These are phyloP conservation scores for mouse (Mus musculus) DNA, from an alignment of 2,113 vertebrate species.

Conservation along the genomic window GRCm39 chr4:116246501-116247000, in stretches of 20 bases:
- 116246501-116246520: background rate
- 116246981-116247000: slow-evolving; percentile 55
- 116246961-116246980: slow-evolving; percentile 75
- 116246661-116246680: slow-evolving; percentile 85
- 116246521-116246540: slow-evolving; percentile 37
- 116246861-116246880: slow-evolving; percentile 32
- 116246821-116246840: background rate
- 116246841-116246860: slow-evolving; percentile 55
- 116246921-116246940: slow-evolving; percentile 53
- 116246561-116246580: background rate
- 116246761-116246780: background rate
- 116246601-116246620: rapidly evolving
- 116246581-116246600: slow-evolving; percentile 11
- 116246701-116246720: slow-evolving; percentile 93
- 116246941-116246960: slow-evolving; percentile 55
- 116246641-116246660: background rate
- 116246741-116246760: background rate
- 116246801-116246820: slow-evolving; percentile 70
- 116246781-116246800: background rate
- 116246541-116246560: slow-evolving; percentile 8
- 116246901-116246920: slow-evolving; percentile 40
- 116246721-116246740: slow-evolving; percentile 91
- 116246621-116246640: rapidly evolving
- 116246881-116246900: slow-evolving; percentile 41
- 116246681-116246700: slow-evolving; percentile 98